Evolutionary conservation across 2,888 invertebrate genomes (phyloP).

Genomic region (Listrodromus nycthemerus): DNA sequence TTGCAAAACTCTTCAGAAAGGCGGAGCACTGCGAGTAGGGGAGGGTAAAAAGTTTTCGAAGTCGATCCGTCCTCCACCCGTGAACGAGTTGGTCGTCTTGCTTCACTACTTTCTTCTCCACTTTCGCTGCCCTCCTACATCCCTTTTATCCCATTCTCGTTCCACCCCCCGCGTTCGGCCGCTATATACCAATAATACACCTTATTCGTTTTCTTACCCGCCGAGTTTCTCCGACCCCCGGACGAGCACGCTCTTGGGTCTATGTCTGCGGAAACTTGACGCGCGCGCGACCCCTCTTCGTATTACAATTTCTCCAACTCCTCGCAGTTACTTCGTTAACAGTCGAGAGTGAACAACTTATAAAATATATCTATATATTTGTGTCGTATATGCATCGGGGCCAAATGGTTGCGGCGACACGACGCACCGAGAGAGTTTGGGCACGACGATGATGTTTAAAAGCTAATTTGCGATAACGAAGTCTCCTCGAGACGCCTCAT

Average conservation of each 20-base stretch:
- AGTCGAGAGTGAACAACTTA: background rate
- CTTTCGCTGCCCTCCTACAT: background rate
- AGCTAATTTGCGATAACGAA: slow-evolving; percentile 27
- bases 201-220: slow-evolving; percentile 61
- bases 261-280: slow-evolving; percentile 13
- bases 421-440: slow-evolving; percentile 2
- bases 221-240: slow-evolving; percentile 43
- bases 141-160: slow-evolving; percentile 11
- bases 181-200: slow-evolving; percentile 42
- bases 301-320: slow-evolving; percentile 11
- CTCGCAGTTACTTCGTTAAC: slow-evolving; percentile 1
- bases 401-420: background rate
- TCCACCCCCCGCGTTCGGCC: background rate
- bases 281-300: slow-evolving; percentile 3
- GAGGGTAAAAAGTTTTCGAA: slow-evolving; percentile 49
- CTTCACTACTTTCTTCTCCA: slow-evolving; percentile 22
- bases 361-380: background rate
- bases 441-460: background rate
- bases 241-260: background rate
- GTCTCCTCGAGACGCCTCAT: background rate
- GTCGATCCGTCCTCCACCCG: slow-evolving; percentile 8
- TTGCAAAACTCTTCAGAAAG: slow-evolving; percentile 57
- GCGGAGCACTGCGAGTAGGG: background rate
- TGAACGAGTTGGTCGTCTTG: slow-evolving; percentile 34
- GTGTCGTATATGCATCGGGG: background rate